Evolutionary conservation across 2,113 vertebrate species (phyloP).

Genomic region (Octodon degus): DNA sequence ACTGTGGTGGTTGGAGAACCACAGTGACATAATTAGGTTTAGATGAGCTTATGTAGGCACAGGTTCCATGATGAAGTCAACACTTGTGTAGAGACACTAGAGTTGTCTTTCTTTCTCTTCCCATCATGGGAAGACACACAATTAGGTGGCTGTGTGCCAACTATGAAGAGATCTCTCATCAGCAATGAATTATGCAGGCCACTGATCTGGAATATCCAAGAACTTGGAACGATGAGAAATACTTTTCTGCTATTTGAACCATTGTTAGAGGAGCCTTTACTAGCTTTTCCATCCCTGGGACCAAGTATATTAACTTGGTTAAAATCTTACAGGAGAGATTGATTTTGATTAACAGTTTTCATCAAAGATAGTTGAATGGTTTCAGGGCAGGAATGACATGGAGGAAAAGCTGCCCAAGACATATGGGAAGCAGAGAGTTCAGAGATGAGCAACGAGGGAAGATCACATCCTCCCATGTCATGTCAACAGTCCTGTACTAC

Average conservation of each 20-base stretch:
- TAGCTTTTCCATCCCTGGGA: too few species aligned
- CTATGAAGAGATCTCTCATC: neutral
- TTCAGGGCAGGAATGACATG: neutral
- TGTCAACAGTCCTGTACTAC: neutral
- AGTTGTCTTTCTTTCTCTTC: neutral
- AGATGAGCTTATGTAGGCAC: accelerated
- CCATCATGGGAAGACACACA: neutral
- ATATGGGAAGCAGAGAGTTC: neutral
- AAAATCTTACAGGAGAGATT: neutral
- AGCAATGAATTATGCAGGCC: neutral
- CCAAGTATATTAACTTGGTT: neutral
- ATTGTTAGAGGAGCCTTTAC: neutral
- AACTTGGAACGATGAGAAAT: neutral
- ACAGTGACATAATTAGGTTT: neutral
- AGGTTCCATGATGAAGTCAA: too few species aligned
- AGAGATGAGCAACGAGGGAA: neutral
- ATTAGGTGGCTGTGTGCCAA: neutral
- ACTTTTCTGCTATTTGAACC: neutral
- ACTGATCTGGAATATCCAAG: neutral
- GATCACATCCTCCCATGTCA: neutral
- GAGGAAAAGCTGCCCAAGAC: neutral
- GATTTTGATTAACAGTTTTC: neutral
- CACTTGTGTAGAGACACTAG: neutral
- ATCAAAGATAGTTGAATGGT: neutral
- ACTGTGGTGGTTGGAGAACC: too few species aligned